phyloP scores from a whole-genome alignment of 2,888 invertebrate genomes.

The Chalcosyrphus nemorum region DNA sequence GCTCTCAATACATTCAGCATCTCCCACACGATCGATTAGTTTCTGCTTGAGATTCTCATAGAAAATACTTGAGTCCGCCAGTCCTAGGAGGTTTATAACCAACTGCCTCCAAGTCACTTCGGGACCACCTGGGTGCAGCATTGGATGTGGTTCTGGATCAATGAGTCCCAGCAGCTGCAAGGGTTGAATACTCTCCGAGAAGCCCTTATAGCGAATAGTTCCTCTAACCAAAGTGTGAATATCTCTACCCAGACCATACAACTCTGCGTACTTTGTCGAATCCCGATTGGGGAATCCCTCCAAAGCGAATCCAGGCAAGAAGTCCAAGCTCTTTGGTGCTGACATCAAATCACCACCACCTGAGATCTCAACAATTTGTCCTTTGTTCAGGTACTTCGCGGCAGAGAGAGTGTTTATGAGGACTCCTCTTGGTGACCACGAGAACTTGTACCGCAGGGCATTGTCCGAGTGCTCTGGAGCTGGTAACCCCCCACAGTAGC shows the following conservation, averaged over 20 bases:
- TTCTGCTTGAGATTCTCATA: slow-evolving; percentile 95
- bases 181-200: slow-evolving; percentile 93
- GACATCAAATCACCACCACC: slow-evolving; percentile 95
- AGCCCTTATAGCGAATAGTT: slow-evolving; percentile 95
- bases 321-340: slow-evolving; percentile 89
- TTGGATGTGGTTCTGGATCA: slow-evolving; percentile 92
- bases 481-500: slow-evolving; percentile 98
- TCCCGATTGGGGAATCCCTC: slow-evolving; percentile 99
- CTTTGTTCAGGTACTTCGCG: slow-evolving; percentile 93
- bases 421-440: slow-evolving; percentile 98
- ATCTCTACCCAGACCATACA: slow-evolving; percentile 93
- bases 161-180: slow-evolving; percentile 94
- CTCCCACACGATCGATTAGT: slow-evolving; percentile 90
- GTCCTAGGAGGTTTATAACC: slow-evolving; percentile 92
- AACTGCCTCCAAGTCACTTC: slow-evolving; percentile 97
- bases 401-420: slow-evolving; percentile 94
- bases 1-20: slow-evolving; percentile 90
- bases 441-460: slow-evolving; percentile 94
- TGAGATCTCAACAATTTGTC: slow-evolving; percentile 93
- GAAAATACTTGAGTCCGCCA: slow-evolving; percentile 93
- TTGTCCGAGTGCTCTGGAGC: slow-evolving; percentile 98
- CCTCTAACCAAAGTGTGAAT: slow-evolving; percentile 96
- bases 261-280: slow-evolving; percentile 92
- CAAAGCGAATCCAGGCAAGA: slow-evolving; percentile 97
- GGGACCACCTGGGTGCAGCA: slow-evolving; percentile 97